Conservation (phyloP, 2,797 vertebrate species). For the Xiphorhynchus erythropygius region DNA sequence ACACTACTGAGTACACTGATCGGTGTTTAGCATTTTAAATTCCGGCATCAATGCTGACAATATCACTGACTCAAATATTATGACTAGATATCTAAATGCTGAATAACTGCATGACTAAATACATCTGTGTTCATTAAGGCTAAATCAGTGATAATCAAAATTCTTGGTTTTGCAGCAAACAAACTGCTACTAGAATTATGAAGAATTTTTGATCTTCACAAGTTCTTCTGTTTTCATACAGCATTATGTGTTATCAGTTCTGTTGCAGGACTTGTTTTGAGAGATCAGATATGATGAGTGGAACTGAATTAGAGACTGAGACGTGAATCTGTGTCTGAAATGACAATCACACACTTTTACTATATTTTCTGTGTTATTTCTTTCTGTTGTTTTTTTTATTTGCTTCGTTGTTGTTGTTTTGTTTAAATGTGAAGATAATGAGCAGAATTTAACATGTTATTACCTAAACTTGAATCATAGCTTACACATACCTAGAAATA, state of each 20-base stretch:
- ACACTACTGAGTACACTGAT: neutral
- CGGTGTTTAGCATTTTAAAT: neutral
- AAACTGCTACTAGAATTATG: neutral
- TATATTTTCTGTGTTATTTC: neutral
- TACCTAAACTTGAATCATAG: neutral
- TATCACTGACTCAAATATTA: constrained; percentile 14
- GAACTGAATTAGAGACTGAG: neutral
- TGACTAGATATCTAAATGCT: constrained; percentile 4
- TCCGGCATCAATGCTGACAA: neutral
- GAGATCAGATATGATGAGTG: neutral
- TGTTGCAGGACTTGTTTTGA: neutral
- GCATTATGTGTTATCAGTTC: neutral
- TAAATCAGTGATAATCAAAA: constrained; percentile 11
- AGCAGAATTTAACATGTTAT: neutral
- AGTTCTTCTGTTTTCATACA: neutral
- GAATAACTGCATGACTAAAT: constrained; percentile 24
- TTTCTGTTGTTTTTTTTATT: neutral
- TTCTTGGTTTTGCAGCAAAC: neutral
- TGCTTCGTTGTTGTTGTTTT: neutral
- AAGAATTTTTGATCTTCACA: neutral
- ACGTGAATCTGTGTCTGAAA: neutral
- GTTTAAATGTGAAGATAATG: neutral
- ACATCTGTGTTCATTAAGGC: constrained; percentile 10
- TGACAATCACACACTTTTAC: neutral
- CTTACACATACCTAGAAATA: neutral